Percentiles rank a stretch among this genome's conserved stretches.
Evolutionary conservation across 2,113 vertebrate species (phyloP).

Genomic region (Ciconia maguari): DNA sequence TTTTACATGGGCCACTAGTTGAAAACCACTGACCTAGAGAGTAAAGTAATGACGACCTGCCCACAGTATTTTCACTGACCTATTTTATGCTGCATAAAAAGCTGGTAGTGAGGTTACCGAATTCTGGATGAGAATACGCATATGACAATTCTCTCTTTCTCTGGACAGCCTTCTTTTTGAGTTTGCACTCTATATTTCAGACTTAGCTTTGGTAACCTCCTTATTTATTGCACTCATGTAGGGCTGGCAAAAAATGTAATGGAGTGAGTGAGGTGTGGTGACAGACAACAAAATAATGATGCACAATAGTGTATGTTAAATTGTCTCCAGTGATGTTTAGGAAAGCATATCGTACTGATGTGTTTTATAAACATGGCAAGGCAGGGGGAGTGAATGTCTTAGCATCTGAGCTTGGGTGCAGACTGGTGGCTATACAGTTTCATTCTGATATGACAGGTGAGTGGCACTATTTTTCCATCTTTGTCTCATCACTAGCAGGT

Average conservation of each 20-base stretch:
- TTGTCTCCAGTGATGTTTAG: neutral
- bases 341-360: neutral
- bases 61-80: constrained; percentile 3
- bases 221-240: neutral
- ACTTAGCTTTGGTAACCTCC: neutral
- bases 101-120: neutral
- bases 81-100: neutral
- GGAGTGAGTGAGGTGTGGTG: neutral
- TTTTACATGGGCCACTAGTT: neutral
- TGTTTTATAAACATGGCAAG: neutral
- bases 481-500: neutral
- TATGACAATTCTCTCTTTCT: neutral
- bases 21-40: neutral
- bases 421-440: neutral
- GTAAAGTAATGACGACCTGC: neutral
- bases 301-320: neutral
- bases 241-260: neutral
- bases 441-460: neutral
- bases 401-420: neutral
- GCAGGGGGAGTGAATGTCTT: neutral
- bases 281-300: neutral
- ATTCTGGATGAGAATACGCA: neutral
- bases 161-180: neutral
- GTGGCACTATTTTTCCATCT: neutral
- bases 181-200: neutral